Evolutionary conservation across 2,888 invertebrate species (phyloP), one percentile per base, ranked within the genome.

Genomic region (Gasteruption jaculator): DNA sequence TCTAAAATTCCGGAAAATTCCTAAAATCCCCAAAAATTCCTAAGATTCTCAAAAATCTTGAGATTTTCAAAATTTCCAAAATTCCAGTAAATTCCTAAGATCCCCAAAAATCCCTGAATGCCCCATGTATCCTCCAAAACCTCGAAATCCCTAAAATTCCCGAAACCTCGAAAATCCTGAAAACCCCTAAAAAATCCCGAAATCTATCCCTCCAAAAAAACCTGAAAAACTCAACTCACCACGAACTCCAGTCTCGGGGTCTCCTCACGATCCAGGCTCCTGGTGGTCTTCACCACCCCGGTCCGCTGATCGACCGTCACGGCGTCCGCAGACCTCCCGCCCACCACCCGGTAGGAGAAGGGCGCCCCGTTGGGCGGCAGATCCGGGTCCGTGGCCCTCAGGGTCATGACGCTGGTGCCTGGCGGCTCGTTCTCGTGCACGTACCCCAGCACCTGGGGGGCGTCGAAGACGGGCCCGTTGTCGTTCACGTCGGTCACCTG

Each of bases 291-390:
- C 15, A 95, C 76, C 5, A 87, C 71, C 0, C 94, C 94, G 0
- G 86, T 85, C 53, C 86, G 85, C 53, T 80, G 82, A 52, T 91
- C 86, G 24, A 94, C 76, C 46, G 78, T 82, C 1, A 94, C 83
- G 50, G 81, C 79, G 41, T 82, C 82, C 61, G 81, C 82, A 58
- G 90, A 86, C 60, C 79, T 82, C 8, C 90, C 91, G 12, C 88
- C 88, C 16, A 90, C 74, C 16, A 92, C 70, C 47, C 75, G 75
- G 61, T 91, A 95, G 0, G 82, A 82, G 61, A 92, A 95, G 10
- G 94, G 94, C 3, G 88, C 91, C 5, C 91, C 91, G 63, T 94
- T 93, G 3, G 90, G 89, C 14, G 91, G 87, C 38, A 91, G 68
- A 72, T 95, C 94, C 0, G 87, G 86, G 75, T 95, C 95, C 34